Evolutionary conservation across 2,888 invertebrate genomes (phyloP).

Genomic region (Sphinx pinastri): DNA sequence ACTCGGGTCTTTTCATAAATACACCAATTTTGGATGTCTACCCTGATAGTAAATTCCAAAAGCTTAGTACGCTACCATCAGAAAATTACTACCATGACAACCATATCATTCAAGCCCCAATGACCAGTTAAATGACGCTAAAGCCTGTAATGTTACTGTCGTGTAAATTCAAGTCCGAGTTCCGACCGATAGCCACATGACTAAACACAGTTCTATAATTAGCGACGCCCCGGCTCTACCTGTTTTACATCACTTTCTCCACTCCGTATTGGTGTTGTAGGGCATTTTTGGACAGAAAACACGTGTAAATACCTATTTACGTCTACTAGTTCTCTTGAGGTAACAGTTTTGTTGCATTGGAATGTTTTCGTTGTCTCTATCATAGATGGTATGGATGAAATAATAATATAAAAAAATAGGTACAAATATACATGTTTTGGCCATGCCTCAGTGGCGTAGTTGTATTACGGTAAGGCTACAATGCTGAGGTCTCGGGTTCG

Average conservation of each 20-base stretch:
- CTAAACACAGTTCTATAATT: conserved; percentile 24
- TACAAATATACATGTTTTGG: too few relatives aligned
- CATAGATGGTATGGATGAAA: neutral
- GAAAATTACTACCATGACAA: too few relatives aligned
- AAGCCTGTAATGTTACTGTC: neutral
- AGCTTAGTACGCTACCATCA: too few relatives aligned
- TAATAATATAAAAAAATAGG: too few relatives aligned
- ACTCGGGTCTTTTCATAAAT: too few relatives aligned
- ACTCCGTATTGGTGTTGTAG: conserved; percentile 2
- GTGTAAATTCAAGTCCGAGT: neutral
- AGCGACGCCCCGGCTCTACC: conserved; percentile 9
- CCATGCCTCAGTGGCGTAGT: too few relatives aligned
- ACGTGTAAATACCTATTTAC: conserved; percentile 6
- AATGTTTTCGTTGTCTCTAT: neutral
- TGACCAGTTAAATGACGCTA: neutral
- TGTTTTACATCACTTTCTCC: conserved; percentile 22
- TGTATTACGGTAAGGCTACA: too few relatives aligned
- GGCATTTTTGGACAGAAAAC: conserved; percentile 13
- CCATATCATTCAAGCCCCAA: too few relatives aligned
- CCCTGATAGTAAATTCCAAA: too few relatives aligned
- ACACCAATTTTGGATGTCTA: too few relatives aligned
- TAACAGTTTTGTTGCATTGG: neutral
- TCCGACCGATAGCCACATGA: neutral
- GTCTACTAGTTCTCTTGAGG: neutral
- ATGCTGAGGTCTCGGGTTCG: too few relatives aligned